Conservation (phyloP, 2,888 invertebrate genomes). For the Tolmerus cingulatus region DNA sequence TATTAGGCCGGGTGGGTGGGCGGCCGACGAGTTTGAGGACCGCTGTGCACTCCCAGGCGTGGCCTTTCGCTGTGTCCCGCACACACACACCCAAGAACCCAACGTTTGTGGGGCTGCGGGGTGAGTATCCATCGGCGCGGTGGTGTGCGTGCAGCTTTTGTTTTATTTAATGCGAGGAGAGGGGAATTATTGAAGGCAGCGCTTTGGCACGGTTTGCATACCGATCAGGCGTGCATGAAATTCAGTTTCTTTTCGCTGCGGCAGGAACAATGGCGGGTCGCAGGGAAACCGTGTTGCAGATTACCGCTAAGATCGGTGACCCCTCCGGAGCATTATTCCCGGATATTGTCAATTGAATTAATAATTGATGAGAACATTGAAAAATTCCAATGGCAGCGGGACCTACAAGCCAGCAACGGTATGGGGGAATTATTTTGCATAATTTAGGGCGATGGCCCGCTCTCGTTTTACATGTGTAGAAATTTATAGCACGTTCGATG, state of each 20-base stretch:
- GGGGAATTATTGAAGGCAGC: neutral
- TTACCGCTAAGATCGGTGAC: constrained; percentile 16
- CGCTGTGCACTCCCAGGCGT: neutral
- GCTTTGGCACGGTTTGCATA: constrained; percentile 11
- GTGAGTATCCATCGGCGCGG: neutral
- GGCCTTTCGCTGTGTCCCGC: neutral
- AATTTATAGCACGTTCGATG: neutral
- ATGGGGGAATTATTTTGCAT: neutral
- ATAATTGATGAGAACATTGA: constrained; percentile 1
- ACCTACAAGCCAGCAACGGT: neutral
- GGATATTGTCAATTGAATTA: neutral
- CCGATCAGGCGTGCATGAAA: constrained; percentile 24
- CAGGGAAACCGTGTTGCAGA: neutral
- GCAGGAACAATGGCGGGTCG: neutral
- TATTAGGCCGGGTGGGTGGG: neutral
- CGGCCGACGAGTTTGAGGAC: neutral
- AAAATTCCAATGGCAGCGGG: neutral
- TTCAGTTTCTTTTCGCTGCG: neutral
- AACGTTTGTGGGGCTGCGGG: too few relatives aligned
- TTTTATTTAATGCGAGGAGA: neutral
- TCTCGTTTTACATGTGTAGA: neutral
- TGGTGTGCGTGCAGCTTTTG: neutral
- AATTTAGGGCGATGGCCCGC: neutral
- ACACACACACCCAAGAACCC: neutral
- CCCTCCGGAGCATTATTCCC: neutral